These are phyloP conservation scores for Eristalis tenax DNA, from an alignment of 2,888 invertebrate species.

Conservation along the genomic window DNA sequence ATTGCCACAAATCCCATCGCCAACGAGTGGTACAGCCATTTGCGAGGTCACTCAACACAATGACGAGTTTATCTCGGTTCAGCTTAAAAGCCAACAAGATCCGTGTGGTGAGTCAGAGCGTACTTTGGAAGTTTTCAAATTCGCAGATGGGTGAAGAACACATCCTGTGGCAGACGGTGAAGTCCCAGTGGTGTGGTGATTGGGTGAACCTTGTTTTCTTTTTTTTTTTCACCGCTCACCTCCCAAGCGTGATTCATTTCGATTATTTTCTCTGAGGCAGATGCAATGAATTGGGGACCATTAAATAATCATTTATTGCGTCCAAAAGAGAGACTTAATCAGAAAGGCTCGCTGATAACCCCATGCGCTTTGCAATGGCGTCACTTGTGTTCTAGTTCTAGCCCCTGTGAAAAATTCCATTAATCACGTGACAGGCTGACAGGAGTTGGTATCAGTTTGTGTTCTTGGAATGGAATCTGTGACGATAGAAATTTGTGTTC, in stretches of 20 bases:
- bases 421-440: neutral
- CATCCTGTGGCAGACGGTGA: neutral
- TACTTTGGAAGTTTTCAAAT: neutral
- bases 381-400: neutral
- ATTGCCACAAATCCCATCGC: constrained; percentile 6
- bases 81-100: constrained; percentile 1
- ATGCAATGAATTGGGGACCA: neutral
- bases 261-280: neutral
- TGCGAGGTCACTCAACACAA: neutral
- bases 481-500: neutral
- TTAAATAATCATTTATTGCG: constrained; percentile 8
- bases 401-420: neutral
- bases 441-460: neutral
- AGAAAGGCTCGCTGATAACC: constrained; percentile 18
- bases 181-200: constrained; percentile 13
- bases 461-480: neutral
- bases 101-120: constrained; percentile 15
- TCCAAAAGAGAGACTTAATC: neutral
- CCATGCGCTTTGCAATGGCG: constrained; percentile 6
- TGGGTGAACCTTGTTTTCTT: neutral
- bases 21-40: neutral
- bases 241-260: neutral
- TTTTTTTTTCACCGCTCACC: neutral
- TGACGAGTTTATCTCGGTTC: neutral
- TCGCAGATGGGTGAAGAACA: neutral